Base-by-base conservation (phyloP, 64 coral and sea anemone genomes). In the Actinia tenebrosa region DNA sequence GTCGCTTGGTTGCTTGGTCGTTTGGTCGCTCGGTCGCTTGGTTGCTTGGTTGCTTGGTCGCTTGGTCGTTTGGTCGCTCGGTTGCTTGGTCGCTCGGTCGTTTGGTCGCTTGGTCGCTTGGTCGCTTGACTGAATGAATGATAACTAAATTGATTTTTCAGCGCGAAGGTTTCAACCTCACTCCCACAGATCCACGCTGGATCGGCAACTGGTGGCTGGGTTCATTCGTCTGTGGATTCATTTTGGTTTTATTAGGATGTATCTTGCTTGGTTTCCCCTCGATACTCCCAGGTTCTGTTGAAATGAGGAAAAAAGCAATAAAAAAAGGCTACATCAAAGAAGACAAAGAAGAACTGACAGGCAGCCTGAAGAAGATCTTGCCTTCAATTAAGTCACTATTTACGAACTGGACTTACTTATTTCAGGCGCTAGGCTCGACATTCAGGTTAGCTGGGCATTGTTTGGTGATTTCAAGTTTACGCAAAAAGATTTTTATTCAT, bases 201-300 rank as follows among this genome's bases (percentile, higher is more conserved):
- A 92, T 95, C 44, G 97, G 97, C 3, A 93, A 93, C 77, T 99
- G 97, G 97, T 99, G 97, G 97, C 77, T 99, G 16, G 93, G 90
- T 23, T 89, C 83, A 60, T 44, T 87, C 46, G 25, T 60, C 5
- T 71, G 80, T 56, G 97, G 90, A 60, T 7, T 84, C 30, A 23
- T 93, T 0, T 61, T 95, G 5, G 23, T 93, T 7, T 14, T 95
- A 0, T 64, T 45, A 18, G 80, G 84, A 0, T 26, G 95, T 20
- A 50, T 99, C 44, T 58, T 95, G 22, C 47, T 92, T 7, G 93
- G 93, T 10, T 95, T 87, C 69, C 97, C 97, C 0, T 56, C 75
- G 9, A 86, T 86, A 22, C 71, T 99, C 52, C 97, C 97, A 22
- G 91, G 91, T 7, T 71, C 97, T 59, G 50, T 59, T 15, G 90